Evolutionary conservation across 2,888 invertebrate genomes (phyloP), one percentile per base, ranked within the genome.

Genomic region (Nesidiocoris tenuis): DNA sequence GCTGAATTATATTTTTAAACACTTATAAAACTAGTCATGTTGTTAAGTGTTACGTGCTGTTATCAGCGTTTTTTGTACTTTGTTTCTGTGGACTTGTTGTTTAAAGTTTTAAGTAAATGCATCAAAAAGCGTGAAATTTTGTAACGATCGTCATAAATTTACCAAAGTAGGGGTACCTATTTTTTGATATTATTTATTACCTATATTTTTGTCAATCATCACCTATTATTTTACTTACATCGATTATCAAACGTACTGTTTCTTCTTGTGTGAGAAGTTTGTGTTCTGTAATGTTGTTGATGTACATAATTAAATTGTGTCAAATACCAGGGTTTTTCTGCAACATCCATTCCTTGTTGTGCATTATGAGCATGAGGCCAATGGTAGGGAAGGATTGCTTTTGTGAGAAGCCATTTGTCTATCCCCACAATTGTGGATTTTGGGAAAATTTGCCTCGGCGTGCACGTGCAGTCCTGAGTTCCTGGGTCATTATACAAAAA

Each of bases 1-100:
- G 70, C 57, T 57, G 17, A 70, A 24, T 67, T 67, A 70, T 70
- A 70, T 70, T 70, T 70, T 70, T 70, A 70, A 56, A 70, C 57
- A 70, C 59, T 70, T 70, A 23, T 70, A 57, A 24, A 70, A 70
- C 70, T 70, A 70, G 70, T 70, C 70, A 70, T 59, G 70, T 56
- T 70, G 56, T 56, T 70, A 70, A 70, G 57, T 23, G 57, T 59
- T 59, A 70, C 24, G 61, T 24, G 24, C 18, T 54, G 55, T 67
- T 25, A 59, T 54, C 23, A 21, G 19, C 19, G 56, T 70, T 23
- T 70, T 23, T 22, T 70, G n/a, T 24, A 57, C 57, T 21, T 68
- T 57, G 12, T 66, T 70, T 39, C 22, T 59, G 19, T 70, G n/a
- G 57, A 23, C 19, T 57, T 68, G n/a, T n/a, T 23, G 55, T 66